Evolutionary conservation across 2,888 invertebrate genomes (phyloP), one percentile per base, ranked within the genome.

Genomic region (Catocala nupta): DNA sequence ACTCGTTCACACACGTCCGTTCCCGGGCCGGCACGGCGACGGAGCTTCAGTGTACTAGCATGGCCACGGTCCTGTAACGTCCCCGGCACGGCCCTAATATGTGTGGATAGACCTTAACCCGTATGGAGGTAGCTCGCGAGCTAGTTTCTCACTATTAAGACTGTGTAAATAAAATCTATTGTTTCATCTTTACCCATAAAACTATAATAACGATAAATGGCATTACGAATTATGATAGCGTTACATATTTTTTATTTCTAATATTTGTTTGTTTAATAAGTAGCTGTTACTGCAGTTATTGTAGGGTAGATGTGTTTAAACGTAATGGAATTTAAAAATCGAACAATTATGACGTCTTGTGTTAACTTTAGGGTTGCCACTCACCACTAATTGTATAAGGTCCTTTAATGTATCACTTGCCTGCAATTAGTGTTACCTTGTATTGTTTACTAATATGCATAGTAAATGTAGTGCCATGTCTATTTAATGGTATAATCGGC

Each of bases 161-260:
- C 63, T 74, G 70, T 73, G 70, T 73, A 64, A 63, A 62, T 68
- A 68, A 49, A 63, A 73, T 68, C 59, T 65, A 63, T 9, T 51
- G 52, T 39, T 33, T 39, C 56, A 67, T 45, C 42, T 16, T 58
- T 59, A 70, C 55, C 60, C 44, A 39, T 39, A 8, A 39, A 9
- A 63, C 51, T 59, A 6, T 42, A 59, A 10, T 39, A 56, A 16
- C 7, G 47, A 56, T 52, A 51, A 52, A 39, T 58, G 36, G 12
- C 47, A 25, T 56, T 51, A 70, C 25, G 59, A 44, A 62, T 55
- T 70, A 56, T 9, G 55, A 8, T 53, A 50, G 55, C 6, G 13
- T 56, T 65, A 43, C 49, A 51, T 59, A 60, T 36, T 53, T 53
- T 49, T 65, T 25, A 25, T 59, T 16, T 52, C 53, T 53, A 7